Evolutionary conservation across 2,888 invertebrate species (phyloP).

Genomic region (Drosophila cognata): DNA sequence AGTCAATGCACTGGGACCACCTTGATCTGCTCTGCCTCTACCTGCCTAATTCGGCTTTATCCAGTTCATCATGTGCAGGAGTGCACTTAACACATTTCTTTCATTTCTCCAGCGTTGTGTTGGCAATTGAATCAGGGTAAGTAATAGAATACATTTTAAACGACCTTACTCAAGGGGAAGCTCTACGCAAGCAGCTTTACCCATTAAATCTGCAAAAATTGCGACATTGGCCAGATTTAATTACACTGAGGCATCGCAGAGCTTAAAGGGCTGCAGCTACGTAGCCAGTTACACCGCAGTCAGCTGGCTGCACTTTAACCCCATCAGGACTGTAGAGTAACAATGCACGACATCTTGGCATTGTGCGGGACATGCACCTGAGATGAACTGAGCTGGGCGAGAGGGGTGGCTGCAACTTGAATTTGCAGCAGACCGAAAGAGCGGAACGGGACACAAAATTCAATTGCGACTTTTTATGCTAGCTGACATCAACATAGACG

Average conservation of each 20-base stretch:
- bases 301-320: slow-evolving; percentile 8
- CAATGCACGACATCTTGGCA: slow-evolving; percentile 38
- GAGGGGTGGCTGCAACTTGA: slow-evolving; percentile 62
- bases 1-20: neutral
- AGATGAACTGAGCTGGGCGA: slow-evolving; percentile 17
- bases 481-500: slow-evolving; percentile 43
- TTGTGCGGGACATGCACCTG: slow-evolving; percentile 41
- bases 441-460: slow-evolving; percentile 54
- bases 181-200: neutral
- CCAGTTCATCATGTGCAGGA: neutral
- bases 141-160: neutral
- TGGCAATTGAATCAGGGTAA: neutral
- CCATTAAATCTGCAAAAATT: neutral
- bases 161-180: neutral
- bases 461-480: slow-evolving; percentile 78
- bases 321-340: slow-evolving; percentile 5
- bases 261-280: slow-evolving; percentile 31
- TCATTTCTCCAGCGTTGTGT: neutral
- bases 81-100: neutral
- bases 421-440: slow-evolving; percentile 69
- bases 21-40: neutral
- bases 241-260: slow-evolving; percentile 52
- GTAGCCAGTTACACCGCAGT: slow-evolving; percentile 8
- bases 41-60: neutral
- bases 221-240: slow-evolving; percentile 51